These are phyloP conservation scores for Leptinotarsa texana DNA, from an alignment of 1,140 invertebrate genomes.

Conservation along the genomic window DNA sequence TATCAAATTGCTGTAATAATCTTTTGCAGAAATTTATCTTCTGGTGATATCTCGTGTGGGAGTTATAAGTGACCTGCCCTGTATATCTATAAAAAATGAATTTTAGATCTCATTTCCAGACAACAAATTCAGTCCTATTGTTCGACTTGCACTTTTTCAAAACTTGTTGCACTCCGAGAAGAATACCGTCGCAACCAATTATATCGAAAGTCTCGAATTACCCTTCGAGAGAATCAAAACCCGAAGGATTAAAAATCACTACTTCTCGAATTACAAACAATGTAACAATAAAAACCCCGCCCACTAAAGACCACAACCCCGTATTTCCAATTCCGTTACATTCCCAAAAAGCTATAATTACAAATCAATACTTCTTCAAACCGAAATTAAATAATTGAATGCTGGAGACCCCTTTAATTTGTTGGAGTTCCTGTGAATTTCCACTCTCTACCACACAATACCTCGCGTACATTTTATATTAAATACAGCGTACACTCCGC, in stretches of 20 bases:
- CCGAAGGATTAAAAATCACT: neutral
- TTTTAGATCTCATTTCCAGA: too few relatives aligned
- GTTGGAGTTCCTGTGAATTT: neutral
- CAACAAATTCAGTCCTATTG: too few relatives aligned
- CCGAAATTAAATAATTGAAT: constrained; percentile 8
- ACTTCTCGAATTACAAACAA: constrained; percentile 13
- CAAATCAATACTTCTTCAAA: constrained; percentile 1
- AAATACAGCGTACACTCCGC: constrained; percentile 18
- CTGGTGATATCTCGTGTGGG: too few relatives aligned
- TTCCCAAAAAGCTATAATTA: constrained; percentile 6
- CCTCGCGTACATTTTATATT: neutral
- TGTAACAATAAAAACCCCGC: neutral
- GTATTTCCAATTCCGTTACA: constrained; percentile 24
- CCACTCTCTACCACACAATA: neutral
- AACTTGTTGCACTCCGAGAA: too few relatives aligned
- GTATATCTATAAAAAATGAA: too few relatives aligned
- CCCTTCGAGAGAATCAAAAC: neutral
- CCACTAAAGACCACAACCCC: constrained; percentile 8
- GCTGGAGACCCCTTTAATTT: neutral
- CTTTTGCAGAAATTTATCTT: too few relatives aligned
- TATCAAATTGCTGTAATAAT: too few relatives aligned
- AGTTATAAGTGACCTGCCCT: too few relatives aligned
- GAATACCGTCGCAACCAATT: too few relatives aligned
- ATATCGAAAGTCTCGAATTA: neutral
- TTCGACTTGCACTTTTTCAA: too few relatives aligned